Percentiles rank a stretch among this genome's conserved stretches.
phyloP scores from a whole-genome alignment of 2,113 vertebrate genomes.

The Odocoileus virginianus region DNA sequence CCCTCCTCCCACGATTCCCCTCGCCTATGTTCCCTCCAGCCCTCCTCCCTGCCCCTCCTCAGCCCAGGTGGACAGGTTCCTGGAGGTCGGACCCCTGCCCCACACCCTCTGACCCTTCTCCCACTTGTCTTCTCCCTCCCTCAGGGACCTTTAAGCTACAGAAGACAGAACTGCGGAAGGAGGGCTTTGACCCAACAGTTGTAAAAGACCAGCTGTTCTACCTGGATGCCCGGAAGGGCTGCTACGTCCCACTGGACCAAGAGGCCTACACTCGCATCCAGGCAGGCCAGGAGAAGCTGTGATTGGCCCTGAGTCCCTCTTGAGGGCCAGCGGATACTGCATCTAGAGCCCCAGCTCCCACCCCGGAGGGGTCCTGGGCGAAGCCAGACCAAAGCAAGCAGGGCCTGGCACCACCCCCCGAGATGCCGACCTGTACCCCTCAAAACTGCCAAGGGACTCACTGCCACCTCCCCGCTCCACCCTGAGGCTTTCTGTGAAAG shows the following conservation, averaged over 20 bases:
- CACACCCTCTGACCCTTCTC: not conserved
- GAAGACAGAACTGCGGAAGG: constrained; percentile 91
- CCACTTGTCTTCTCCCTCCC: not conserved
- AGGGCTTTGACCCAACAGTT: constrained; percentile 84
- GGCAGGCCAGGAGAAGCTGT: constrained; percentile 91
- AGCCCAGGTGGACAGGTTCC: not conserved
- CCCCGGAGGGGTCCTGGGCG: constrained; percentile 8
- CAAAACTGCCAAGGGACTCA: constrained; percentile 64
- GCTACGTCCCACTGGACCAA: constrained; percentile 83
- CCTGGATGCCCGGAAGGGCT: constrained; percentile 89
- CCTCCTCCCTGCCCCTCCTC: not conserved
- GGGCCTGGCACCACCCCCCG: not conserved
- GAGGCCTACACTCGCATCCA: constrained; percentile 86
- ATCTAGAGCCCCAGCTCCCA: constrained; percentile 23
- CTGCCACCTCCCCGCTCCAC: constrained; percentile 9
- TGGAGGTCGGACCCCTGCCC: not conserved
- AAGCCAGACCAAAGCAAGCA: constrained; percentile 69
- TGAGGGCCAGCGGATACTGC: not conserved
- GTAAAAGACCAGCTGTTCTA: constrained; percentile 92
- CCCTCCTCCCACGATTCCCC: not conserved
- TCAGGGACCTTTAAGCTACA: constrained; percentile 97
- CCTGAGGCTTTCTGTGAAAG: constrained; percentile 73
- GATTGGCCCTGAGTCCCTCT: constrained; percentile 42
- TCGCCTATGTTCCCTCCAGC: too few species aligned
- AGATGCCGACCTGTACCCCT: not conserved